Base-by-base conservation (phyloP, 1,140 invertebrate species). In the Apis dorsata region DNA sequence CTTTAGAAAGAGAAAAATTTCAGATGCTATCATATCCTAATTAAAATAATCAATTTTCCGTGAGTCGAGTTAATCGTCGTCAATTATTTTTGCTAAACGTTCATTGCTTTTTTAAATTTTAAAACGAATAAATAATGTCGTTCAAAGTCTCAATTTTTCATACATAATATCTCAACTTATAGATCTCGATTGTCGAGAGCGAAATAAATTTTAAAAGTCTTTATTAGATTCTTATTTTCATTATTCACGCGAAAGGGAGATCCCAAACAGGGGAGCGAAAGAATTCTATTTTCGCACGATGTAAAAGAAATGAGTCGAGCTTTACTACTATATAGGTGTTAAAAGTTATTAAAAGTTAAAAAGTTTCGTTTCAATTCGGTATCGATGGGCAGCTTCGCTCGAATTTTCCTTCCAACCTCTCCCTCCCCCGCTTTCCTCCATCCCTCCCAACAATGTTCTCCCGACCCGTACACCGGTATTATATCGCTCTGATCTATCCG, bases 401-500 rank as follows among this genome's bases (percentile, higher is more conserved):
- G 53, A 28, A 60, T 59, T 60, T 10, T 60, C 21, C 34, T 11
- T 28, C 1, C 1, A 13, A 68, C 11, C 12, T 51, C 8, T 12
- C 49, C 17, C 13, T 79, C 77, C 53, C 63, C 70, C 53, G 74
- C 59, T 74, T 83, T 78, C 55, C 57, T 74, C 79, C 80, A 62
- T 77, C 21, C 13, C 70, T 74, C 55, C 62, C 77, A 71, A 90
- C 90, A 81, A 81, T 86, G 79, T 88, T 83, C 87, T 28, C 24
- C 24, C 51, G 76, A 57, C 71, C 51, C 55, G 17, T 69, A 62
- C 80, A 28, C 24, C 51, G 70, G 44, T 69, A 75, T 87, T 91
- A 93, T 90, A 90, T 92, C 90, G 87, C 73, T 75, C 79, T 88
- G 90, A 91, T 91, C 89, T 91, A 91, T 89, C 90, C 90, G 85